A percentile compares a stretch with the other conserved stretches of the same genome.
Conservation (phyloP, 2,797 vertebrate species). For the Takifugu ocellatus region DNA sequence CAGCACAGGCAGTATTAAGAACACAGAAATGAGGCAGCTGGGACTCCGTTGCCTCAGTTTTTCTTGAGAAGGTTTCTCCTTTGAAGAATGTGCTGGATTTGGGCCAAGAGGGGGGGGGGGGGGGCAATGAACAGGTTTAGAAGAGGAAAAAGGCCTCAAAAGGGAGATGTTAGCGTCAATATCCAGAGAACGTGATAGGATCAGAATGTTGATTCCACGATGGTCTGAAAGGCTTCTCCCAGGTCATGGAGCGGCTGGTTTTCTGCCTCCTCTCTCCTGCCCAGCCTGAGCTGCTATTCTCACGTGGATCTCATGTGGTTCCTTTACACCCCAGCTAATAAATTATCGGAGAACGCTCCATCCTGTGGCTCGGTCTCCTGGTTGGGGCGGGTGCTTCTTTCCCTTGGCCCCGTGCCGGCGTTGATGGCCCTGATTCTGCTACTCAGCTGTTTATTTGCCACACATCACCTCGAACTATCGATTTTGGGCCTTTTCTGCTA, state of each 20-base stretch:
- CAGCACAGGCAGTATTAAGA: slow-evolving; percentile 33
- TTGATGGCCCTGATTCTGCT: slow-evolving; percentile 28
- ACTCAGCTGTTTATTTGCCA: slow-evolving; percentile 43
- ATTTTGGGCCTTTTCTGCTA: slow-evolving; percentile 31
- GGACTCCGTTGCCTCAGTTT: slow-evolving; percentile 19
- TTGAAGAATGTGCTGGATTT: slow-evolving; percentile 44
- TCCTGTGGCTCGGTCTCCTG: slow-evolving; percentile 34
- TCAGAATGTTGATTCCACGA: slow-evolving; percentile 39
- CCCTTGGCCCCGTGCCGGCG: slow-evolving; percentile 28
- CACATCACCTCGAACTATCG: slow-evolving; percentile 39
- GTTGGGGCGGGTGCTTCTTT: slow-evolving; percentile 21
- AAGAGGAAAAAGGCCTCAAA: slow-evolving; percentile 43
- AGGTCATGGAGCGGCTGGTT: slow-evolving; percentile 21
- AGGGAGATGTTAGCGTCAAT: slow-evolving; percentile 4
- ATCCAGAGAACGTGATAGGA: slow-evolving; percentile 19
- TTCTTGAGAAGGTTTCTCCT: slow-evolving; percentile 30
- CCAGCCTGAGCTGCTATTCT: slow-evolving; percentile 10
- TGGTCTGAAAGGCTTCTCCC: slow-evolving; percentile 37
- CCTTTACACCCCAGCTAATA: slow-evolving; percentile 35
- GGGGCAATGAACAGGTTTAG: slow-evolving; percentile 19
- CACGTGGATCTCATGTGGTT: slow-evolving; percentile 12
- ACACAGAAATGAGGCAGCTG: slow-evolving; percentile 49
- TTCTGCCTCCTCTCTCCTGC: slow-evolving; percentile 1
- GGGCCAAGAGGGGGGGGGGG: slow-evolving; percentile 11
- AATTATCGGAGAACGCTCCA: slow-evolving; percentile 43